Percentiles rank a stretch among this genome's conserved stretches.
These are phyloP conservation scores for Acleris sparsana DNA, from an alignment of 2,888 invertebrate genomes.

Conservation along the genomic window DNA sequence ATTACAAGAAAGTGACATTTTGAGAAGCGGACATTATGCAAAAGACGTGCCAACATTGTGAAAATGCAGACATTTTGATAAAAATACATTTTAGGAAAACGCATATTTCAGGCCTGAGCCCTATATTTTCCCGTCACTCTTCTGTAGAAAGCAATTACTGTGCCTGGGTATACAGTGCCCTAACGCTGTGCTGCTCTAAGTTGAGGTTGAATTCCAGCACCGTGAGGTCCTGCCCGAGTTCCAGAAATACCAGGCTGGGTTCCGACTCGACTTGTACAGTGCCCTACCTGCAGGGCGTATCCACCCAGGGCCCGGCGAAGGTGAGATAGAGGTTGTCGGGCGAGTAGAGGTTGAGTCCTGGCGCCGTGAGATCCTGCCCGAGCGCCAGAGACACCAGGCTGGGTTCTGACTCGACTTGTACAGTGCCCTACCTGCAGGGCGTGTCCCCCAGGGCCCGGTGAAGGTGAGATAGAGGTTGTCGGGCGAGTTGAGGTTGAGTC, in stretches of 20 bases:
- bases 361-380: conserved; percentile 98
- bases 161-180: too few species aligned
- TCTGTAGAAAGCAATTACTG: too few species aligned
- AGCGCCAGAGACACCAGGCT: conserved; percentile 97
- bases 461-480: conserved; percentile 99
- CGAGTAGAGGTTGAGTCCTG: conserved; percentile 99
- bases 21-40: too few species aligned
- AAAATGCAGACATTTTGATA: too few species aligned
- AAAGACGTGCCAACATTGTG: too few species aligned
- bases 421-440: conserved; percentile 90
- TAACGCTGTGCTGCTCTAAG: conserved; percentile 85
- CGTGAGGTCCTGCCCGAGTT: conserved; percentile 98
- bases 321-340: conserved; percentile 88
- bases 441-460: conserved; percentile 99
- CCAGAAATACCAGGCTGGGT: conserved; percentile 94
- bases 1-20: too few species aligned
- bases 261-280: neutral
- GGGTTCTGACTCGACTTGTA: neutral
- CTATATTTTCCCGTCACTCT: too few species aligned
- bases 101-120: too few species aligned
- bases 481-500: conserved; percentile 98
- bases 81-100: too few species aligned
- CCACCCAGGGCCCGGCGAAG: conserved; percentile 98
- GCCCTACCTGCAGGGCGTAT: conserved; percentile 89
- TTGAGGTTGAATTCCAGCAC: conserved; percentile 99